phyloP scores from a whole-genome alignment of 2,888 invertebrate genomes.

The Zeuzera pyrina region DNA sequence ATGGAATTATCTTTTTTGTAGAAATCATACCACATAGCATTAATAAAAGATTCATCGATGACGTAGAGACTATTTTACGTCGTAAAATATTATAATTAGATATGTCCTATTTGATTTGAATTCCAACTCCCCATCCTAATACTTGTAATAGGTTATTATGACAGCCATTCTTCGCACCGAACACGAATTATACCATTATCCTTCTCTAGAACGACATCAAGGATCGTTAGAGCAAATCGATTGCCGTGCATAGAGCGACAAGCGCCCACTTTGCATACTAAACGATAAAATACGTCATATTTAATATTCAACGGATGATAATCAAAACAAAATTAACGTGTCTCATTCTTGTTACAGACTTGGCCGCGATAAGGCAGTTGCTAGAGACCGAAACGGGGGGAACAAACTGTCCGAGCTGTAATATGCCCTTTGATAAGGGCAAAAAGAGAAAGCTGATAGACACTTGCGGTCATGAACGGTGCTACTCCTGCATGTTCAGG shows the following conservation, averaged over 20 bases:
- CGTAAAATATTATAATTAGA: slow-evolving; percentile 1
- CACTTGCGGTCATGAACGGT: slow-evolving; percentile 95
- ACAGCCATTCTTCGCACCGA: slow-evolving; percentile 22
- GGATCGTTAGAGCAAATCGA: slow-evolving; percentile 47
- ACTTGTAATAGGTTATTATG: slow-evolving; percentile 32
- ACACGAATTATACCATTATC: slow-evolving; percentile 34
- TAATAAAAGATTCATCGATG: too few relatives aligned
- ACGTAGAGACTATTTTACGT: too few relatives aligned
- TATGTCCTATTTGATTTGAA: slow-evolving; percentile 6
- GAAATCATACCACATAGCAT: too few relatives aligned
- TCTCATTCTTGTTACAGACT: slow-evolving; percentile 74
- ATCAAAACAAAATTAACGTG: slow-evolving; percentile 18
- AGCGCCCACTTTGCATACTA: slow-evolving; percentile 22
- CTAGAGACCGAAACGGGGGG: slow-evolving; percentile 83
- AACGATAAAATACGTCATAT: slow-evolving; percentile 13
- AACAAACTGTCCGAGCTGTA: slow-evolving; percentile 86
- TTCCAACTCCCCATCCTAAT: slow-evolving; percentile 27
- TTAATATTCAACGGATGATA: slow-evolving; percentile 8
- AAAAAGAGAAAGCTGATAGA: slow-evolving; percentile 96
- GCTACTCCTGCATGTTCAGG: slow-evolving; percentile 95
- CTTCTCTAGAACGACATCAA: slow-evolving; percentile 35
- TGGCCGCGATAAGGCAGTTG: slow-evolving; percentile 86
- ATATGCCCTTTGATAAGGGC: slow-evolving; percentile 96
- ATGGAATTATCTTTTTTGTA: too few relatives aligned
- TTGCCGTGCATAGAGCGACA: slow-evolving; percentile 32